A percentile compares a stretch with the other conserved stretches of the same genome.
These are phyloP conservation scores for Chrysina gloriosa DNA, from an alignment of 2,888 invertebrate species.

Conservation along the genomic window DNA sequence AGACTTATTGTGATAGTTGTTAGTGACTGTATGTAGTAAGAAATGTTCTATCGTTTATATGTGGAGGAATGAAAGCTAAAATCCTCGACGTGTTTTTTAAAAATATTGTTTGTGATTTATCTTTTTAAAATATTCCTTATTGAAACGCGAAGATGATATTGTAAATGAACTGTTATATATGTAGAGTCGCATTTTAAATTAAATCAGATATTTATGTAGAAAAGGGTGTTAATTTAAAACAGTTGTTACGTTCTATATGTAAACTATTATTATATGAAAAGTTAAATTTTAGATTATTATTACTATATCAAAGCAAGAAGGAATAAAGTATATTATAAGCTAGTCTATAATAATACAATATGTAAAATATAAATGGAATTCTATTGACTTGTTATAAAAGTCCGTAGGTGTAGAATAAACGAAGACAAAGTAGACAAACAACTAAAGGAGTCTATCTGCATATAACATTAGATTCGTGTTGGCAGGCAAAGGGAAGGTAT, in stretches of 20 bases:
- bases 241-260: conserved; percentile 34
- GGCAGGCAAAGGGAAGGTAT: conserved; percentile 4
- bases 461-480: conserved; percentile 28
- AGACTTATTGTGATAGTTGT: conserved; percentile 41
- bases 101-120: conserved; percentile 21
- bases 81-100: conserved; percentile 2
- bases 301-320: conserved; percentile 28
- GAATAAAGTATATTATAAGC: conserved; percentile 51
- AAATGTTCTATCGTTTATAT: conserved; percentile 8
- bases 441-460: conserved; percentile 26
- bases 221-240: conserved; percentile 20
- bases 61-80: neutral
- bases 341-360: conserved; percentile 54
- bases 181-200: conserved; percentile 29
- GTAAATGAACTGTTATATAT: conserved; percentile 22
- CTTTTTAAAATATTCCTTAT: conserved; percentile 14
- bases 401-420: conserved; percentile 48
- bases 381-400: conserved; percentile 55
- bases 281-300: conserved; percentile 33
- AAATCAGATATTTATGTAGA: conserved; percentile 32
- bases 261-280: conserved; percentile 20
- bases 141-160: conserved; percentile 7
- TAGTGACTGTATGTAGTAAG: conserved; percentile 28
- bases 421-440: conserved; percentile 43
- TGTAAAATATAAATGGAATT: conserved; percentile 45